A percentile compares a stretch with the other conserved stretches of the same genome.
Evolutionary conservation across 2,797 vertebrate genomes (phyloP).

Genomic region (Epinephelus awoara): DNA sequence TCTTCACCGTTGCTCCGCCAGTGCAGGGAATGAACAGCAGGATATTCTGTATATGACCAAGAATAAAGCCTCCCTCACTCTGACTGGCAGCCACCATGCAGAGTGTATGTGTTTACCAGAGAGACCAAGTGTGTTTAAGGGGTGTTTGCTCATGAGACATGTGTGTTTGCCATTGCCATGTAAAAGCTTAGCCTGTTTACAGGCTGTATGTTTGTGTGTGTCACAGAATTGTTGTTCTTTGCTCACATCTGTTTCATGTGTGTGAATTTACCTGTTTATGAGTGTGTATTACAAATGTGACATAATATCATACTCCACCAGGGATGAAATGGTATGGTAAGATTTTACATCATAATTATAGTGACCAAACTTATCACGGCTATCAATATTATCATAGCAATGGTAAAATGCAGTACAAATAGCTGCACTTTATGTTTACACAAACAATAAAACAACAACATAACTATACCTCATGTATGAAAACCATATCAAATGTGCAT

Average conservation of each 20-base stretch:
- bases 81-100: slow-evolving; percentile 5
- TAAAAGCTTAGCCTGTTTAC: neutral
- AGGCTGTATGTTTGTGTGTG: slow-evolving; percentile 1
- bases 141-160: slow-evolving; percentile 3
- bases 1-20: slow-evolving; percentile 40
- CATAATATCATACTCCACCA: neutral
- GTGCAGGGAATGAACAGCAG: slow-evolving; percentile 55
- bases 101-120: slow-evolving; percentile 16
- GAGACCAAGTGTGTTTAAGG: neutral
- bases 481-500: too few species aligned
- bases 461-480: too few species aligned
- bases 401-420: too few species aligned
- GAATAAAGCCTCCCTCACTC: slow-evolving; percentile 30
- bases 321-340: too few species aligned
- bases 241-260: neutral
- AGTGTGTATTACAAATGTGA: neutral
- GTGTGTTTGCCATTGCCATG: slow-evolving; percentile 23
- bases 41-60: slow-evolving; percentile 34
- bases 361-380: too few species aligned
- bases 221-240: neutral
- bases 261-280: neutral
- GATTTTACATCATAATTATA: too few species aligned
- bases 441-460: too few species aligned
- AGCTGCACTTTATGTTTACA: too few species aligned
- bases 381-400: too few species aligned